A percentile compares a stretch with the other conserved stretches of the same genome.
These are phyloP conservation scores for Triplophysa siluroides DNA, from an alignment of 2,113 vertebrate species.

Conservation along the genomic window DNA sequence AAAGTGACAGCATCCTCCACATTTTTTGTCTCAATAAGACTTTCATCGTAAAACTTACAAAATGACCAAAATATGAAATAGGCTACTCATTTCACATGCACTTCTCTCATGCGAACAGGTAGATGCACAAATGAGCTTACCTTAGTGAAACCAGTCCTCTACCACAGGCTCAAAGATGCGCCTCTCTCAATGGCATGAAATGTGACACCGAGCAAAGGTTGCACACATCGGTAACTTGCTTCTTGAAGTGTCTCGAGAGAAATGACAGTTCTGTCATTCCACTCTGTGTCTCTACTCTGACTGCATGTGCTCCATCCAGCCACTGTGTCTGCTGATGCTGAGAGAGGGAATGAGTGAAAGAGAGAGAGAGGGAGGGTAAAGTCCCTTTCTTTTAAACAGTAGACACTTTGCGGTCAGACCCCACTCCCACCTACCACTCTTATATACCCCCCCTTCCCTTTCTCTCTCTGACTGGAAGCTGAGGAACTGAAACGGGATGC, in stretches of 20 bases:
- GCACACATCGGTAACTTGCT: slow-evolving; percentile 30
- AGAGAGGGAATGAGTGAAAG: slow-evolving; percentile 57
- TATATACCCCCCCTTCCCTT: slow-evolving; percentile 49
- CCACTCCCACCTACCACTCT: slow-evolving; percentile 63
- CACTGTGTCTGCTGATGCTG: slow-evolving; percentile 59
- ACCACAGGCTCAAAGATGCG: slow-evolving; percentile 5
- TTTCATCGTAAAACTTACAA: not conserved
- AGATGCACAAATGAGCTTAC: slow-evolving; percentile 37
- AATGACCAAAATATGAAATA: not conserved
- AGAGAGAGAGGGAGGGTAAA: slow-evolving; percentile 64
- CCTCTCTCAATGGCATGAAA: slow-evolving; percentile 20
- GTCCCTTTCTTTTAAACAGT: slow-evolving; percentile 77
- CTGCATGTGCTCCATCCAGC: slow-evolving; percentile 57
- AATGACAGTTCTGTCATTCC: slow-evolving; percentile 74
- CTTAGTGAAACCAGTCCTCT: slow-evolving; percentile 20
- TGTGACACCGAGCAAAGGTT: slow-evolving; percentile 6
- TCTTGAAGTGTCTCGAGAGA: slow-evolving; percentile 59
- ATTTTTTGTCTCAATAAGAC: not conserved
- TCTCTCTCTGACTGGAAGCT: slow-evolving; percentile 73
- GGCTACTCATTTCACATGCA: not conserved
- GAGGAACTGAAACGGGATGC: slow-evolving; percentile 77
- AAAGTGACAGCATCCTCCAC: not conserved
- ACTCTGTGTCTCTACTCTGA: slow-evolving; percentile 54
- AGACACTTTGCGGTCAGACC: slow-evolving; percentile 79
- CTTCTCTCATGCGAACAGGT: slow-evolving; percentile 35